Evolutionary conservation across 2,888 invertebrate genomes (phyloP).

Genomic region (Oscheius onirici): DNA sequence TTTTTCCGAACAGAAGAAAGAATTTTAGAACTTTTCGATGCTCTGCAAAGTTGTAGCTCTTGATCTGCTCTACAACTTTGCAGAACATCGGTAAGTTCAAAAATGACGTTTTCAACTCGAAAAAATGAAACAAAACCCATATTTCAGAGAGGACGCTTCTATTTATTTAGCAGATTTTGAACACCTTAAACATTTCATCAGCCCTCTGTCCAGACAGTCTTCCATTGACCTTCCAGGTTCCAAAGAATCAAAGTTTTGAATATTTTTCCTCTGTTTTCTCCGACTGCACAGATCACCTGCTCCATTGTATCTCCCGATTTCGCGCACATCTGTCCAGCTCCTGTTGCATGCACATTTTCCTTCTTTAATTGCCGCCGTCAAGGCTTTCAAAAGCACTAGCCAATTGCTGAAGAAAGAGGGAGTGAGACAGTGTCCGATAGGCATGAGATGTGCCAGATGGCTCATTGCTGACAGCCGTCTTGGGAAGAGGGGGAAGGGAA

Average conservation of each 20-base stretch:
- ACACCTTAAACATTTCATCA: too few species aligned
- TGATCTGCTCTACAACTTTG: too few species aligned
- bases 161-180: too few species aligned
- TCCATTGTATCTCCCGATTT: background rate
- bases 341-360: conserved; percentile 1
- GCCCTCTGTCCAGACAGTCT: too few species aligned
- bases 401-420: conserved; percentile 8
- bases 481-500: background rate
- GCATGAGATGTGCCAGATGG: background rate
- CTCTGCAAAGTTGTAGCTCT: too few species aligned
- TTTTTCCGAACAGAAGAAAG: too few species aligned
- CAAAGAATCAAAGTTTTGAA: background rate
- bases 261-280: background rate
- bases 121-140: too few species aligned
- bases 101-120: too few species aligned
- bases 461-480: conserved; percentile 12
- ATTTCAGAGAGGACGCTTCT: too few species aligned
- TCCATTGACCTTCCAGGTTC: background rate
- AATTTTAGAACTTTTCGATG: too few species aligned
- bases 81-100: too few species aligned
- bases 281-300: background rate
- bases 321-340: background rate
- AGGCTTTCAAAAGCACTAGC: conserved; percentile 2
- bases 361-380: conserved; percentile 16
- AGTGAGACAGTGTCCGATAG: background rate